Conservation (phyloP, 2,888 invertebrate species). For the Leptopilina drosophilae region DNA sequence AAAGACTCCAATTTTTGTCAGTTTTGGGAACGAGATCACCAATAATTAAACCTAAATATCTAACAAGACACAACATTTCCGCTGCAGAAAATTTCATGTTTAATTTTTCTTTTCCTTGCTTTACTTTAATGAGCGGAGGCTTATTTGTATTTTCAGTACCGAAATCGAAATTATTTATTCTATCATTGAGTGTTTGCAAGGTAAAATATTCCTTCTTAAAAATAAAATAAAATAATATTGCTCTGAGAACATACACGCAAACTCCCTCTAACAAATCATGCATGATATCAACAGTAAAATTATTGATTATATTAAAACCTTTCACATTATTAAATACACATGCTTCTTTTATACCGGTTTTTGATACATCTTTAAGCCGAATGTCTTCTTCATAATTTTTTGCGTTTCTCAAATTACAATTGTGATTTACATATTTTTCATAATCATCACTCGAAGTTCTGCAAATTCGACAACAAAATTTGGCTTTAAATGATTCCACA, state of each 20-base stretch:
- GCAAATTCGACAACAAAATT: constrained; percentile 44
- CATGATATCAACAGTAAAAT: constrained; percentile 39
- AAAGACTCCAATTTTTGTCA: constrained; percentile 34
- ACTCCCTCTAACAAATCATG: constrained; percentile 36
- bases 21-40: constrained; percentile 38
- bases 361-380: not conserved
- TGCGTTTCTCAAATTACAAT: constrained; percentile 27
- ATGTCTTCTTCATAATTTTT: constrained; percentile 45
- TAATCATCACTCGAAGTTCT: constrained; percentile 18
- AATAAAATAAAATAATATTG: constrained; percentile 22
- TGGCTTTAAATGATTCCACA: constrained; percentile 42
- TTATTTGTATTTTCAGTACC: constrained; percentile 21
- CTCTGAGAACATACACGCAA: constrained; percentile 11
- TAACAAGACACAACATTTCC: not conserved
- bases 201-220: not conserved
- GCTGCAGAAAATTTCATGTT: constrained; percentile 9
- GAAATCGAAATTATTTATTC: constrained; percentile 37
- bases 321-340: constrained; percentile 42
- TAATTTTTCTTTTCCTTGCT: constrained; percentile 22
- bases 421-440: constrained; percentile 10
- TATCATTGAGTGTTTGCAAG: constrained; percentile 17
- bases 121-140: constrained; percentile 9
- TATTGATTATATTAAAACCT: constrained; percentile 47
- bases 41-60: constrained; percentile 16
- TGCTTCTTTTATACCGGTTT: constrained; percentile 43